Evolutionary conservation across 2,113 vertebrate species (phyloP), one percentile per base, ranked within the genome.

Genomic region (Boleophthalmus pectinirostris): DNA sequence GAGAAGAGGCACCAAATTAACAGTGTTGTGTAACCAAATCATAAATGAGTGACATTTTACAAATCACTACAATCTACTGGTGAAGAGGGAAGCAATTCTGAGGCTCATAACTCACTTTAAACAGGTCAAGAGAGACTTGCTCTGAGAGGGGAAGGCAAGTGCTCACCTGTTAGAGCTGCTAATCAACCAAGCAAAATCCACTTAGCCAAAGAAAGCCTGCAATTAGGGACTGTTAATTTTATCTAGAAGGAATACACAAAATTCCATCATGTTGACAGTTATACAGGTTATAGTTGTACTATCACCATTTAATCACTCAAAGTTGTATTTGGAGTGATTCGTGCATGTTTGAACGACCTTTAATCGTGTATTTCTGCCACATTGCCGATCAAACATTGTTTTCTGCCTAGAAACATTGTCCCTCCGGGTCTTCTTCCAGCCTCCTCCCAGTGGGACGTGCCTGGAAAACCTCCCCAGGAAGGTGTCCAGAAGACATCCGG

Each of bases 1-100:
- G 72, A 72, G 85, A 82, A 75, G 78, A 78, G 69, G 72, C 4
- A 24, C 66, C 46, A 15, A 7, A 73, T 79, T 74, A 84, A 78
- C 82, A 2, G 53, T 77, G 74, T 84, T 82, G 74, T 66, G 78
- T 18, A 84, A 86, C 65, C 21, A 13, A n/a, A 72, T 73, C 35
- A 35, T 64, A 23, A 63, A 71, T 29, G 43, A 53, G 74, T 66
- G 68, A 78, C 58, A 67, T 54, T 71, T 74, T 57, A 21, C 51
- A 61, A 61, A 66, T 8, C 21, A 24, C 33, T 10, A 5, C 43
- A 47, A 13, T 13, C 38, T 12, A 47, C n/a, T 46, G 49, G 35
- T 24, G 56, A 29, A 46, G 51, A 54, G 29, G 45, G 70, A 7
- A 49, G 25, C 61, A 10, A 43, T 43, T 43, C 38, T 49, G n/a